Evolutionary conservation across 2,888 invertebrate species (phyloP).

Genomic region (Papilio demoleus): DNA sequence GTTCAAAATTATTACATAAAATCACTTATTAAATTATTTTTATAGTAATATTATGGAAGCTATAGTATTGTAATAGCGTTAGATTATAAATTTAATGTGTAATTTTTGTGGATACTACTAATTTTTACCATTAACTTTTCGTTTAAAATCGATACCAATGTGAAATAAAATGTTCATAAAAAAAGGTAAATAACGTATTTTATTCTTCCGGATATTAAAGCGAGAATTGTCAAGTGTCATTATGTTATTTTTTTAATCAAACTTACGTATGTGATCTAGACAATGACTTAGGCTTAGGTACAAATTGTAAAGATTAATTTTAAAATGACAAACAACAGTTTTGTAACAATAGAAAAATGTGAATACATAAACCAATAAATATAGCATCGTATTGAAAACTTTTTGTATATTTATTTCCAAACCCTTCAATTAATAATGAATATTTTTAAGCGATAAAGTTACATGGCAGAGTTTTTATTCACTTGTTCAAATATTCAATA

Average conservation of each 20-base stretch:
- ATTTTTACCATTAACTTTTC: not conserved
- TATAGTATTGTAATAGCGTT: constrained; percentile 20
- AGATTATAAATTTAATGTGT: constrained; percentile 25
- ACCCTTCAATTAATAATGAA: not conserved
- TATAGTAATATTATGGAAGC: constrained; percentile 26
- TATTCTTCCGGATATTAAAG: not conserved
- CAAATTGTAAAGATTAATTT: constrained; percentile 74
- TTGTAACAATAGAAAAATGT: constrained; percentile 80
- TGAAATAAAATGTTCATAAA: constrained; percentile 9
- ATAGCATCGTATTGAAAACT: constrained; percentile 64
- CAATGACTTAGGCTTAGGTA: constrained; percentile 81
- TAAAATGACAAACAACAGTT: constrained; percentile 67
- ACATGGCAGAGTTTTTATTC: too few relatives aligned
- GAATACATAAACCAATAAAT: constrained; percentile 81
- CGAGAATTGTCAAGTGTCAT: not conserved
- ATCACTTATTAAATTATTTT: constrained; percentile 33
- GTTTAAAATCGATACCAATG: constrained; percentile 1
- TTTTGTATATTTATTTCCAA: constrained; percentile 25
- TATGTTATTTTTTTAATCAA: constrained; percentile 8
- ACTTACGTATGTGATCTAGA: constrained; percentile 64
- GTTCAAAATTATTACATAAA: constrained; percentile 29
- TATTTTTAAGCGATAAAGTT: too few relatives aligned
- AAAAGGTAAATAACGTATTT: constrained; percentile 20
- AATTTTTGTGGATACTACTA: not conserved
- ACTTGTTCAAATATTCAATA: too few relatives aligned